phyloP scores from a whole-genome alignment of 2,797 vertebrate genomes.

The Malurus leucopterus region DNA sequence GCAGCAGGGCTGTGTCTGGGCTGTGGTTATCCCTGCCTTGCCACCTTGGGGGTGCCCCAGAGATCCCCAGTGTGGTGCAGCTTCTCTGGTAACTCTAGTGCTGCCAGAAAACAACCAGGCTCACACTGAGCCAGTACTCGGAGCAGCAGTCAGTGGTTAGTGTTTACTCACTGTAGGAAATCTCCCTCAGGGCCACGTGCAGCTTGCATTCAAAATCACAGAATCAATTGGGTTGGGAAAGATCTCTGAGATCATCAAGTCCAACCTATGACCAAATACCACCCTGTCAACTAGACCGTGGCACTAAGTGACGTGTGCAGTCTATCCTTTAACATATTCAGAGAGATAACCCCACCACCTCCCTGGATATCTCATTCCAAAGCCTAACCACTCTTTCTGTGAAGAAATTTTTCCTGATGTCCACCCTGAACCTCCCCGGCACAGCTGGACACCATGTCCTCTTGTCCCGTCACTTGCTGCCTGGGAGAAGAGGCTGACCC shows the following conservation, averaged over 20 bases:
- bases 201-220: background rate
- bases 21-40: background rate
- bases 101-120: too few species aligned
- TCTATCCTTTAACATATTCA: background rate
- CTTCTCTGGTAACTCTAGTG: too few species aligned
- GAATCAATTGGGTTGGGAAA: background rate
- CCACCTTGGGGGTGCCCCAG: accelerated
- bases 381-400: background rate
- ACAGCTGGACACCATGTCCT: background rate
- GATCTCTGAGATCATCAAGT: background rate
- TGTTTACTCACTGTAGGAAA: too few species aligned
- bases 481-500: background rate
- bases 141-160: background rate
- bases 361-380: too few species aligned
- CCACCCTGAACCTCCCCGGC: background rate
- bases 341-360: background rate
- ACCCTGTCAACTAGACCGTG: background rate
- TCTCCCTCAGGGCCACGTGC: background rate
- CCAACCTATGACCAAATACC: background rate
- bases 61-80: accelerated
- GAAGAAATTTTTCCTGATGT: background rate
- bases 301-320: background rate
- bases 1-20: background rate
- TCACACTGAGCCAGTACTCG: background rate
- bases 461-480: background rate